Conservation (phyloP, 2,113 vertebrate genomes). For the Neoarius graeffei region DNA sequence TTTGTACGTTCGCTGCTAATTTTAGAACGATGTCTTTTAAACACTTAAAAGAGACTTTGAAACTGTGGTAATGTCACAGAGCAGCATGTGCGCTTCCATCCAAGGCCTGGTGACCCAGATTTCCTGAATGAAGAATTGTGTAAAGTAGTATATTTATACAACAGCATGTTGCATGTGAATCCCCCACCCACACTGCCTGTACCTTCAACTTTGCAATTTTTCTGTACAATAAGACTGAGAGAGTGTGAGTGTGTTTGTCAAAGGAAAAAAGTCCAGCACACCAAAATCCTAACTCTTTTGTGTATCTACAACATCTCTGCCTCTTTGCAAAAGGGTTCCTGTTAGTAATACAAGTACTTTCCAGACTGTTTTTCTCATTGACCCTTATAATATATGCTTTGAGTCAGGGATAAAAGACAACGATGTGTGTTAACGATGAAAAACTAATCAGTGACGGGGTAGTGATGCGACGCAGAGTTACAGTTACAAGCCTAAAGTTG, state of each 20-base stretch:
- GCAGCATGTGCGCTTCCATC: slow-evolving; percentile 38
- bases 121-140: slow-evolving; percentile 38
- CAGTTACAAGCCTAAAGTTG: not conserved
- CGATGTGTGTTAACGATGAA: not conserved
- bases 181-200: slow-evolving; percentile 50
- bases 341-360: slow-evolving; percentile 3
- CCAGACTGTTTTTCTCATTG: not conserved
- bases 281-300: slow-evolving; percentile 9
- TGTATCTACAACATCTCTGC: not conserved
- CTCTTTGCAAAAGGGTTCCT: slow-evolving; percentile 9
- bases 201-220: slow-evolving; percentile 38
- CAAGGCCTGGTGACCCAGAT: slow-evolving; percentile 48
- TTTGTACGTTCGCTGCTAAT: slow-evolving; percentile 32
- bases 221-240: slow-evolving; percentile 46
- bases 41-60: slow-evolving; percentile 34
- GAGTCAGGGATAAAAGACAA: not conserved
- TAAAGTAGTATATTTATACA: slow-evolving; percentile 52
- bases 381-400: not conserved
- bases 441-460: not conserved
- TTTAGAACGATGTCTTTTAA: slow-evolving; percentile 48
- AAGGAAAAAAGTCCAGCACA: slow-evolving; percentile 45
- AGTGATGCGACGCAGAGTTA: not conserved
- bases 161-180: slow-evolving; percentile 41
- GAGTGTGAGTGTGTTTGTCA: slow-evolving; percentile 34
- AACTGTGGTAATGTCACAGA: slow-evolving; percentile 35